phyloP scores from a whole-genome alignment of 2,888 invertebrate species.

The Dryadula phaetusa region DNA sequence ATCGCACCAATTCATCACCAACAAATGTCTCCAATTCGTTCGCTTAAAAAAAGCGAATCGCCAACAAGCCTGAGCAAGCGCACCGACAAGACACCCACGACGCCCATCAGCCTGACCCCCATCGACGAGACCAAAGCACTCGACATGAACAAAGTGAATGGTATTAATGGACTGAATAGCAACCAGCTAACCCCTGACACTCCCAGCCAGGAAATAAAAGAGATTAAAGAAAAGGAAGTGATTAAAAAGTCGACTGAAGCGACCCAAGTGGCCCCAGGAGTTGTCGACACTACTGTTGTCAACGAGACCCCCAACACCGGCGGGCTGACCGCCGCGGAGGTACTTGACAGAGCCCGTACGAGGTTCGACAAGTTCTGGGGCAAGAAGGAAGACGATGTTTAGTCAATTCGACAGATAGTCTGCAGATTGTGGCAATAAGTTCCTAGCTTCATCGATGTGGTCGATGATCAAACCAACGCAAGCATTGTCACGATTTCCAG shows the following conservation, averaged over 20 bases:
- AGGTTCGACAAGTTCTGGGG: slow-evolving; percentile 95
- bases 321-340: slow-evolving; percentile 88
- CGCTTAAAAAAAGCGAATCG: slow-evolving; percentile 79
- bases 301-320: slow-evolving; percentile 71
- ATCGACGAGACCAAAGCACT: slow-evolving; percentile 80
- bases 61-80: slow-evolving; percentile 79
- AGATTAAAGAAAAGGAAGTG: slow-evolving; percentile 67
- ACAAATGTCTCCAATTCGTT: slow-evolving; percentile 82
- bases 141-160: slow-evolving; percentile 76
- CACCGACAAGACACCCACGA: slow-evolving; percentile 80
- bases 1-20: slow-evolving; percentile 81
- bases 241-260: slow-evolving; percentile 79
- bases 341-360: slow-evolving; percentile 91
- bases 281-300: slow-evolving; percentile 82
- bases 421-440: slow-evolving; percentile 56
- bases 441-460: slow-evolving; percentile 15
- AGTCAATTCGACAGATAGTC: slow-evolving; percentile 54
- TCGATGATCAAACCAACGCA: slow-evolving; percentile 15
- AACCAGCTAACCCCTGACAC: slow-evolving; percentile 75
- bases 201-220: slow-evolving; percentile 66
- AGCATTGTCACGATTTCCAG: slow-evolving; percentile 56
- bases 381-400: slow-evolving; percentile 86
- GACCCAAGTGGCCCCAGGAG: slow-evolving; percentile 82
- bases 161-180: slow-evolving; percentile 63
- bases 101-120: slow-evolving; percentile 78